Base-by-base conservation (phyloP, 2,797 vertebrate species). In the Acipenser ruthenus region DNA sequence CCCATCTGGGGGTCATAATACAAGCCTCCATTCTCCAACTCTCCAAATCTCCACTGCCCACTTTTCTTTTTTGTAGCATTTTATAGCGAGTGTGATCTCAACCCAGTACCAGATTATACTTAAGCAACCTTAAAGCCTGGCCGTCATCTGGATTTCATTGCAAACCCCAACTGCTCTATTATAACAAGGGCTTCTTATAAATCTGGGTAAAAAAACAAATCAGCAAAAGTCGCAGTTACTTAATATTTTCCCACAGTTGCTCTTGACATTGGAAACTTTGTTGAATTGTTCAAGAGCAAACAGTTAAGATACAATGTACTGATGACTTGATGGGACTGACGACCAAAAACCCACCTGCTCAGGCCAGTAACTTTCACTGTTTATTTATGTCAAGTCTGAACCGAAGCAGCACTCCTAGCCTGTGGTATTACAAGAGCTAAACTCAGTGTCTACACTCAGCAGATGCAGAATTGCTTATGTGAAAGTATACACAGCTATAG, bases 91-190 rank as follows among this genome's bases (percentile, higher is more conserved):
- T 73, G 69, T 71, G 74, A 80, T 70, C 75, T 77, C 74, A 68
- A 68, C 63, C 66, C 68, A 51, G 62, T 69, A 69, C 60, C 70
- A 65, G 72, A 58, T 71, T 69, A 65, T 71, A 67, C 61, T 74
- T 74, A 71, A 73, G 73, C 49, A 76, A 69, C 67, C 71, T 73
- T 73, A 73, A 76, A 65, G 70, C 71, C 77, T 64, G 71, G 69
- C 66, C 62, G 66, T 77, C 71, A 50, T 61, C 75, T 76, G 63
- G 69, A 67, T 82, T 80, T 77, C 53, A 77, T 76, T 81, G 74
- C 62, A 71, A 77, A 74, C 65, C 63, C 65, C 67, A 73, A 79
- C 69, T 77, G 68, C 68, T 71, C 62, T 13, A 61, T 62, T 66
- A 71, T 68, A 61, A 71, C 60, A 48, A 60, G 15, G 65, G 51